phyloP scores from a whole-genome alignment of 2,888 invertebrate species.

The Gryllus longicercus region DNA sequence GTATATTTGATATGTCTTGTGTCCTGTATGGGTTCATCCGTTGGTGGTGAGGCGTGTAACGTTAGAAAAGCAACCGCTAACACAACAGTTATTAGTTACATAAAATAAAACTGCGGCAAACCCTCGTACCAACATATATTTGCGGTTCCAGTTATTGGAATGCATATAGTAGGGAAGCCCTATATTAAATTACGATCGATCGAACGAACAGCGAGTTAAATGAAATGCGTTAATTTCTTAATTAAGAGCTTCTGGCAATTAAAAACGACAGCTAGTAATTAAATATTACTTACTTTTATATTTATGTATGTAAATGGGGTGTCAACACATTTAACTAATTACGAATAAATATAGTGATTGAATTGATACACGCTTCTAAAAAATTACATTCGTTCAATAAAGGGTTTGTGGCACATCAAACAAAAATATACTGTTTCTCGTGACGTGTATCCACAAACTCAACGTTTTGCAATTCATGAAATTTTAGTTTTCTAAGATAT shows the following conservation, averaged over 20 bases:
- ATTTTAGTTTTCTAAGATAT: no score
- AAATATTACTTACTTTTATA: slow-evolving; percentile 11
- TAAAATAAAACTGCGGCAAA: background rate
- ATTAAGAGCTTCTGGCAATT: background rate
- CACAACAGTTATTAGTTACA: background rate
- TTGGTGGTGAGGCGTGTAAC: no score
- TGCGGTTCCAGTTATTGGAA: slow-evolving; percentile 17
- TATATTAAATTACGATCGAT: slow-evolving; percentile 17
- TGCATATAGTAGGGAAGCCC: background rate
- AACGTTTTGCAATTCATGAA: no score
- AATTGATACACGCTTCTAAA: background rate
- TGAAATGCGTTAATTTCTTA: slow-evolving; percentile 9
- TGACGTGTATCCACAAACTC: no score
- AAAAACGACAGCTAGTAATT: slow-evolving; percentile 1
- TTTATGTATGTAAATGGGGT: slow-evolving; percentile 17
- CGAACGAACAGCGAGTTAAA: background rate
- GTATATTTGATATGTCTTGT: no score
- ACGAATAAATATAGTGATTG: background rate
- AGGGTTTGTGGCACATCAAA: background rate
- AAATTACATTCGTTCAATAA: slow-evolving; percentile 10
- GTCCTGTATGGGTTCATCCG: no score
- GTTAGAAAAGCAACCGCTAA: no score
- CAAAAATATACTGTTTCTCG: no score
- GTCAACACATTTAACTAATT: slow-evolving; percentile 17
- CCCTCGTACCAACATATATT: background rate